Evolutionary conservation across 2,797 vertebrate genomes (phyloP), one percentile per base, ranked within the genome.

Genomic region (Remorina albescens): DNA sequence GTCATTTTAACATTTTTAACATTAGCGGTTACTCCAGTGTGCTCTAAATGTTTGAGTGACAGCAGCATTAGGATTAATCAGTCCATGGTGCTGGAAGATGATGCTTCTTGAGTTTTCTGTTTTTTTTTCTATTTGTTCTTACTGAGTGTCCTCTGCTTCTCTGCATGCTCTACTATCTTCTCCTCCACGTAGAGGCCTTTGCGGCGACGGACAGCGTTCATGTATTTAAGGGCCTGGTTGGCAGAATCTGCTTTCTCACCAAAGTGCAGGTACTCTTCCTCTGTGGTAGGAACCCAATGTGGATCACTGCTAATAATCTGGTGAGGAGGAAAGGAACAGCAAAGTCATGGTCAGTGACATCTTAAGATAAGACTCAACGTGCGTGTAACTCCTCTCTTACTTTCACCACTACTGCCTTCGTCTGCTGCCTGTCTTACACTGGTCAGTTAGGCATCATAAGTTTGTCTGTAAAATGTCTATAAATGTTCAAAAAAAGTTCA

Each of bases 211-310:
- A 98, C 97, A 0, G 94, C 95, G 0, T 98, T 97, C 96, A 97
- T 95, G 93, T 99, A 98, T 87, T 98, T 99, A 37, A 96, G 95
- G 21, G 97, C 94, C 93, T 96, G 97, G 89, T 97, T 99, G 79
- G 94, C 95, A 0, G 96, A 97, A 83, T 99, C 98, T 0, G 98
- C 98, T 86, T 99, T 99, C 76, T 98, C 98, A 39, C 98, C 98
- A 10, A 99, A 99, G 92, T 98, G 98, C 80, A 99, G 87, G 84
- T 99, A 99, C 32, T 99, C 98, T 71, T 99, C 98, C 62, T 98
- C 98, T 0, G 97, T 99, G 65, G 98, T 99, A 0, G 98, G 98
- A 3, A 99, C 97, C 98, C 98, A 99, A 91, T 94, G 96, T 0
- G 98, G 98, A 82, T 99, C 97, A 7, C 97, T 96, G 39, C 91